These are phyloP conservation scores for Poeciliopsis presidionis DNA, from an alignment of 2,797 vertebrate species.

Conservation along the genomic window DNA sequence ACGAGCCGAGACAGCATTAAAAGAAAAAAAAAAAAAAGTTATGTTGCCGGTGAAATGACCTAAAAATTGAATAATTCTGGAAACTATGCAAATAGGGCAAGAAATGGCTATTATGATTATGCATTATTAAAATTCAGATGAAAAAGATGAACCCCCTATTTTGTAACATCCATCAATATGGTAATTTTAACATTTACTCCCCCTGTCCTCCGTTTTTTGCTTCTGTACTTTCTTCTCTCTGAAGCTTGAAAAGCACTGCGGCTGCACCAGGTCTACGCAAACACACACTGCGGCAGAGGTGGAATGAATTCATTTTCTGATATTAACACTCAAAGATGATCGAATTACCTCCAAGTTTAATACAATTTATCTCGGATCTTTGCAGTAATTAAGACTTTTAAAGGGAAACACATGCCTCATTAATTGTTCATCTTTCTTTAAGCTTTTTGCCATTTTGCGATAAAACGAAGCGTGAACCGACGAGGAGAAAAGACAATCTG, in stretches of 20 bases:
- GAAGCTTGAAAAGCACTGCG: slow-evolving; percentile 75
- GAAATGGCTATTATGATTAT: slow-evolving; percentile 78
- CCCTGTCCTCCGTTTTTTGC: slow-evolving; percentile 74
- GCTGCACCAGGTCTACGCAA: slow-evolving; percentile 39
- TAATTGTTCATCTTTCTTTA: slow-evolving; percentile 63
- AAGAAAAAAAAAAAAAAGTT: slow-evolving; percentile 57
- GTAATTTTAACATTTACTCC: slow-evolving; percentile 92
- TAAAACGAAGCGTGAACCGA: not conserved
- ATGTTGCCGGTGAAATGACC: slow-evolving; percentile 66
- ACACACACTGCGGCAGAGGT: slow-evolving; percentile 33
- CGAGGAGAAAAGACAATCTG: slow-evolving; percentile 20
- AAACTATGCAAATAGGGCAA: slow-evolving; percentile 73
- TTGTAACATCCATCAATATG: slow-evolving; percentile 88
- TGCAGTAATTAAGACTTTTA: slow-evolving; percentile 70
- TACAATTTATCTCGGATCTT: slow-evolving; percentile 77
- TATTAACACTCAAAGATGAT: slow-evolving; percentile 85
- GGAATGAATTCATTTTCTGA: slow-evolving; percentile 9
- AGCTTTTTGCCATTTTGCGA: slow-evolving; percentile 41
- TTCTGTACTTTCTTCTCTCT: slow-evolving; percentile 70
- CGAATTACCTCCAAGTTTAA: slow-evolving; percentile 82
- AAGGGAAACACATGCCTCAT: slow-evolving; percentile 51
- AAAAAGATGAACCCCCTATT: slow-evolving; percentile 77
- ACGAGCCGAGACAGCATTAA: slow-evolving; percentile 49
- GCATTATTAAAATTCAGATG: slow-evolving; percentile 76
- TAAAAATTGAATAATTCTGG: slow-evolving; percentile 70